Conservation (phyloP, 2,113 vertebrate genomes). For the Indicator indicator region DNA sequence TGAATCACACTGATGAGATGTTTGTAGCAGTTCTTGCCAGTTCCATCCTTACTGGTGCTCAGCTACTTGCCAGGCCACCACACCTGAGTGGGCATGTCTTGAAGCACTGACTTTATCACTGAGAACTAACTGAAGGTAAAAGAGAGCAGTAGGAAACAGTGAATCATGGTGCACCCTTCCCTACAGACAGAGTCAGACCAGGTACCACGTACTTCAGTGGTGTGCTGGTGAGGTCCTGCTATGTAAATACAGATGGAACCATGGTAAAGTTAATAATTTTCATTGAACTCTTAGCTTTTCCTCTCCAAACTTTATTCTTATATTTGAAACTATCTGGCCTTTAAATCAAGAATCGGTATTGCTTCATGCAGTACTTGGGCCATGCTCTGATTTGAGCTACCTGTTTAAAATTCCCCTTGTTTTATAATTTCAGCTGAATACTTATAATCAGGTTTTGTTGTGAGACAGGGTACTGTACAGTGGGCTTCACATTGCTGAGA, state of each 20-base stretch:
- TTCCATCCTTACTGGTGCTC: neutral
- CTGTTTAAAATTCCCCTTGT: neutral
- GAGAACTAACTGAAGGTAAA: neutral
- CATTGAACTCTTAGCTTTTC: neutral
- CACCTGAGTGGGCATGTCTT: neutral
- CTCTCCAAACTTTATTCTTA: neutral
- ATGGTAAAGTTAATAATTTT: neutral
- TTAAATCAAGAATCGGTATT: neutral
- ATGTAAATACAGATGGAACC: neutral
- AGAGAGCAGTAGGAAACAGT: neutral
- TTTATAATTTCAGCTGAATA: conserved; percentile 30
- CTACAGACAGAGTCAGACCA: neutral
- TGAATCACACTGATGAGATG: neutral
- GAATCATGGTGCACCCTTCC: neutral
- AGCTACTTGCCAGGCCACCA: neutral
- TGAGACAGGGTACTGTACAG: neutral
- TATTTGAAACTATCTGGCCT: neutral
- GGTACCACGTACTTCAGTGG: rapidly evolving
- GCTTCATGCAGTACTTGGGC: neutral
- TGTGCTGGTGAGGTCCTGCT: neutral
- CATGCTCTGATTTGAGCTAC: neutral
- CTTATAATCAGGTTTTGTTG: conserved; percentile 27
- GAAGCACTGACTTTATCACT: neutral
- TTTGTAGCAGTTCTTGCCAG: neutral
- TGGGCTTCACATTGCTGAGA: neutral